A percentile compares a stretch with the other conserved stretches of the same genome.
Conservation (phyloP, 2,113 vertebrate genomes). For the Bucco capensis region DNA sequence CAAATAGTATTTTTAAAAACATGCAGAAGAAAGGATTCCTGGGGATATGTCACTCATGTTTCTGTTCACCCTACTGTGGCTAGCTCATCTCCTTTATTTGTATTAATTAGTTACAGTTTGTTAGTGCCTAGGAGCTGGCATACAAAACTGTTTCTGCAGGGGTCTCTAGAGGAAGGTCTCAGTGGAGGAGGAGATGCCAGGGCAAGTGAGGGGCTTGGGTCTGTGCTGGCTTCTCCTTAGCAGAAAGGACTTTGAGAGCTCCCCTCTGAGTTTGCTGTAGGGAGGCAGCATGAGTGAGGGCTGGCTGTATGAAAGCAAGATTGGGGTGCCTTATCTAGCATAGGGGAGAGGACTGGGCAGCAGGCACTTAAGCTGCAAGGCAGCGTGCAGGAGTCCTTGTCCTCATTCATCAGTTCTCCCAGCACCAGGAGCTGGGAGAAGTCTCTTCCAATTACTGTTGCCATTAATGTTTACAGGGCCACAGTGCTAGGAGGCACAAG, state of each 20-base stretch:
- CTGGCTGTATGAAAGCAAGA: not conserved
- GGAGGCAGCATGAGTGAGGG: not conserved
- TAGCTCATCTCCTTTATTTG: not conserved
- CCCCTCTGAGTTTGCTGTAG: accelerated
- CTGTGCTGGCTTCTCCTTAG: accelerated
- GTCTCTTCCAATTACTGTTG: conserved; percentile 3
- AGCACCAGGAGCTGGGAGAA: not conserved
- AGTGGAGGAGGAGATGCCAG: not conserved
- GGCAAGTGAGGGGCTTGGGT: not conserved
- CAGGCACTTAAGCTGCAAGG: not conserved
- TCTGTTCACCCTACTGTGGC: not conserved
- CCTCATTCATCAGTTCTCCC: not conserved
- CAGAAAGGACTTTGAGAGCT: not conserved
- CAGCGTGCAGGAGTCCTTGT: not conserved
- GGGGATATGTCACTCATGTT: not conserved
- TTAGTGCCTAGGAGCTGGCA: not conserved
- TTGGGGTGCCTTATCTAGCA: accelerated
- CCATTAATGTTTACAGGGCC: not conserved
- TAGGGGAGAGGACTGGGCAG: not conserved
- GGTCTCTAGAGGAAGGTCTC: not conserved
- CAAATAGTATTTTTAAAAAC: not conserved
- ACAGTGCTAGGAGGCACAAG: not conserved
- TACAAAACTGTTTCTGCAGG: not conserved
- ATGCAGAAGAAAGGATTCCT: not conserved
- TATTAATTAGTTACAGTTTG: not conserved